These are phyloP conservation scores for Cassiopea xamachana DNA, from an alignment of 30 jellyfish, hydroid and myxozoan genomes.

Conservation along the genomic window DNA sequence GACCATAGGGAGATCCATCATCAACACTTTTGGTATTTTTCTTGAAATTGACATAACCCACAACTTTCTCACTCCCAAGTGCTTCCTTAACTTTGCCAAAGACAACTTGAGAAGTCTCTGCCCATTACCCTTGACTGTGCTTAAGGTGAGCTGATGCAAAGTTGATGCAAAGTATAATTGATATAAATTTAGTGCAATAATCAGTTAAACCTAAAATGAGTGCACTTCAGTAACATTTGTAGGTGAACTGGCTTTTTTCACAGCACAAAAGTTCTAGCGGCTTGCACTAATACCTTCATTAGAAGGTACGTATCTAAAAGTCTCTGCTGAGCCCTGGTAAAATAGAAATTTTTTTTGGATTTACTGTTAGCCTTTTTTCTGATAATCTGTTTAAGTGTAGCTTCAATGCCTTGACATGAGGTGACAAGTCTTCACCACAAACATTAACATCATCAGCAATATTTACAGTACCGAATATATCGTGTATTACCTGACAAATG, in stretches of 20 bases:
- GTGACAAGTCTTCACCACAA: background rate
- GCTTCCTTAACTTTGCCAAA: conserved; percentile 18
- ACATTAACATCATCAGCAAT: background rate
- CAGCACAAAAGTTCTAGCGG: background rate
- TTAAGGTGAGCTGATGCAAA: conserved; percentile 14
- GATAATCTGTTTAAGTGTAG: background rate
- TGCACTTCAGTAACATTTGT: conserved; percentile 33
- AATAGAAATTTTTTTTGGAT: background rate
- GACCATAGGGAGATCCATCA: conserved; percentile 57
- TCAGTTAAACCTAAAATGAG: conserved; percentile 40
- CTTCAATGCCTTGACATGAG: background rate
- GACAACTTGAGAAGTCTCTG: background rate
- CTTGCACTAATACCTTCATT: conserved; percentile 6
- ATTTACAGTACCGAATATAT: background rate
- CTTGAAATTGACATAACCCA: conserved; percentile 26
- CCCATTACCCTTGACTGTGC: background rate
- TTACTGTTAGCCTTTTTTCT: background rate
- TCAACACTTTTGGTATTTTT: conserved; percentile 2
- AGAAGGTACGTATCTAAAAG: background rate
- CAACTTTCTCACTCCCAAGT: background rate
- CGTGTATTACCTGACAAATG: background rate
- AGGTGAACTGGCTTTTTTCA: background rate
- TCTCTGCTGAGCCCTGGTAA: background rate
- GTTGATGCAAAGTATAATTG: conserved; percentile 27
- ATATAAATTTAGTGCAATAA: conserved; percentile 17